Base-by-base conservation (phyloP, 2,888 invertebrate genomes). In the Diadegma fenestrale region DNA sequence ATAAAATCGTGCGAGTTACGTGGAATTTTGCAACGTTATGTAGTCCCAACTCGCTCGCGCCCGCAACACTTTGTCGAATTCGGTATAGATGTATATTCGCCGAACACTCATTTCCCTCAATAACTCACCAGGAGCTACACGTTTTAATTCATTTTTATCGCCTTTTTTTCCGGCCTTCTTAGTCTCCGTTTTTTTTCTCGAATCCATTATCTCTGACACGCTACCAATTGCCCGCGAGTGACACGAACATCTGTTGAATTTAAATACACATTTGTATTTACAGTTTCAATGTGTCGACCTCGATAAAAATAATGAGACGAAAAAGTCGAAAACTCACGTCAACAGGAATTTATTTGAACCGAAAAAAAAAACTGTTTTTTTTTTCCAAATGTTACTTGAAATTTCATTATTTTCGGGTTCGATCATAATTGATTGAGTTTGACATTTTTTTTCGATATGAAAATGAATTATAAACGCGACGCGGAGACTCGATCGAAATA, bases 1-100 rank as follows among this genome's bases (percentile, higher is more conserved):
- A 85, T 85, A 73, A 82, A 72, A 85, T 85, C 76, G 58, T 71
- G 12, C 63, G 77, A 72, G 68, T 73, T 82, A 85, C 82, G 82
- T 51, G 76, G 85, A 85, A 85, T 76, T n/a, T n/a, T 69, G 80
- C 68, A 41, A 68, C 58, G 64, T 68, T 76, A 64, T 64, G 63
- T 19, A 12, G 61, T 51, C 26, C 45, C 30, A 37, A 64, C 26
- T 68, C 72, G 58, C 30, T 2, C 33, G 33, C 72, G 64, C 30
- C 2, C 33, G 33, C 72, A 58, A 69, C 72, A 26, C 68, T 82
- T 82, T 45, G 22, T 41, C 37, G 37, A 54, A 71, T 63, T 10
- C 71, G 30, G 61, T 68, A 30, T 26, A 17, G 8, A 58, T 26
- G n/a, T n/a, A 41, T 64, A 26, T 84, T 84, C 84, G 48, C 22